Conservation (phyloP, 2,888 invertebrate genomes). For the Aleiodes testaceus region DNA sequence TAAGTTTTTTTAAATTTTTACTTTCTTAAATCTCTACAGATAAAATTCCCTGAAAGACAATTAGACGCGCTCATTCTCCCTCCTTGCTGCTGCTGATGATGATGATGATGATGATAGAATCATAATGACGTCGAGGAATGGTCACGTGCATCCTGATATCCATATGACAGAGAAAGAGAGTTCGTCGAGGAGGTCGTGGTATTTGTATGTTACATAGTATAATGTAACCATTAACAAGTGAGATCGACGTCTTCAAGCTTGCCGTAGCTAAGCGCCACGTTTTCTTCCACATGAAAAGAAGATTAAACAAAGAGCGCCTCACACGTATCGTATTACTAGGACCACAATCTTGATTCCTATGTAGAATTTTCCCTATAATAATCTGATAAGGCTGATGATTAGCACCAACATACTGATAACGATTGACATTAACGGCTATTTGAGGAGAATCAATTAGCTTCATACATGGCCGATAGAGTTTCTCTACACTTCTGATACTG, state of each 20-base stretch:
- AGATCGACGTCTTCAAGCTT: slow-evolving; percentile 34
- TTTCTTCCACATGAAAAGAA: no score
- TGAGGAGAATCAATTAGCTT: slow-evolving; percentile 13
- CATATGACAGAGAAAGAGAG: background rate
- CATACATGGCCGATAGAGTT: background rate
- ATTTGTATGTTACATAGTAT: background rate
- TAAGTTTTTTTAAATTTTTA: background rate
- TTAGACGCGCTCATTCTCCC: slow-evolving; percentile 26
- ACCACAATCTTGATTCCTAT: no score
- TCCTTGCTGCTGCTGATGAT: background rate
- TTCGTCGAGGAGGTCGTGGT: background rate
- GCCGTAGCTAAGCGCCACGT: background rate
- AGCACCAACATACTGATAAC: background rate
- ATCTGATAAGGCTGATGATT: no score
- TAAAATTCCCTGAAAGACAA: slow-evolving; percentile 13
- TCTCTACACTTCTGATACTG: background rate
- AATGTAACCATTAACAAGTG: background rate
- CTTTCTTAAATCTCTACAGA: no score
- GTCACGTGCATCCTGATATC: slow-evolving; percentile 26
- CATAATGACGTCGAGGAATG: slow-evolving; percentile 37
- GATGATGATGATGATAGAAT: slow-evolving; percentile 33
- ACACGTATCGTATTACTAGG: no score
- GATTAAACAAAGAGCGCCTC: background rate
- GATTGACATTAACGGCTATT: background rate
- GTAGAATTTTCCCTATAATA: no score